phyloP scores from a whole-genome alignment of 2,888 invertebrate species.

The Drosophila mimetica region DNA sequence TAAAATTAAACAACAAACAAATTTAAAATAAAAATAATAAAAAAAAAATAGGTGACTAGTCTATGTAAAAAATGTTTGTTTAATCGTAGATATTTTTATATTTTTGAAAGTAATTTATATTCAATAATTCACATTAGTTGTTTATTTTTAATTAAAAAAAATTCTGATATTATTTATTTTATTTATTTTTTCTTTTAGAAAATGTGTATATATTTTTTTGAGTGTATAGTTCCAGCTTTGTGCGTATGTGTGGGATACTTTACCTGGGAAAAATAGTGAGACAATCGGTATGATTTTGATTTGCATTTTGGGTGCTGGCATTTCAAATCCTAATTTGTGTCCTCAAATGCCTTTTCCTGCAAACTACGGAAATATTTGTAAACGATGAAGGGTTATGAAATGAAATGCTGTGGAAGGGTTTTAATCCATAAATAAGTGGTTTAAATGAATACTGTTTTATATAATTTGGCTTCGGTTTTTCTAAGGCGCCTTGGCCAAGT shows the following conservation, averaged over 20 bases:
- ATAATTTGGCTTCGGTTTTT: no score
- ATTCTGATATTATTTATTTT: no score
- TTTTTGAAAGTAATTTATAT: no score
- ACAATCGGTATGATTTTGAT: slow-evolving; percentile 12
- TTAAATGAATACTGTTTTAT: not conserved
- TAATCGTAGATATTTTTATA: no score
- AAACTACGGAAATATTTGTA: not conserved
- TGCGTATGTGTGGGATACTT: not conserved
- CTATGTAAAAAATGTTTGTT: no score
- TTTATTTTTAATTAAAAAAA: no score
- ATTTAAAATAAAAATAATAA: no score
- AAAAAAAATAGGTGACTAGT: no score
- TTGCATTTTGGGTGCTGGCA: slow-evolving; percentile 15
- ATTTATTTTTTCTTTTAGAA: not conserved
- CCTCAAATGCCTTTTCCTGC: not conserved
- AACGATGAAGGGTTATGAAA: not conserved
- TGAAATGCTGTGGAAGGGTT: not conserved
- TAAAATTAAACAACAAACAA: no score
- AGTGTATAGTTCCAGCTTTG: not conserved
- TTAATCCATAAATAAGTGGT: not conserved
- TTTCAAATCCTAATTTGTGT: slow-evolving; percentile 4
- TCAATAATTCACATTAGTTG: no score
- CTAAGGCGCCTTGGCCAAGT: not conserved
- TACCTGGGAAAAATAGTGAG: slow-evolving; percentile 1
- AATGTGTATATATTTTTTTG: not conserved